Conservation (phyloP, 2,113 vertebrate species). For the Parotia lawesii region DNA sequence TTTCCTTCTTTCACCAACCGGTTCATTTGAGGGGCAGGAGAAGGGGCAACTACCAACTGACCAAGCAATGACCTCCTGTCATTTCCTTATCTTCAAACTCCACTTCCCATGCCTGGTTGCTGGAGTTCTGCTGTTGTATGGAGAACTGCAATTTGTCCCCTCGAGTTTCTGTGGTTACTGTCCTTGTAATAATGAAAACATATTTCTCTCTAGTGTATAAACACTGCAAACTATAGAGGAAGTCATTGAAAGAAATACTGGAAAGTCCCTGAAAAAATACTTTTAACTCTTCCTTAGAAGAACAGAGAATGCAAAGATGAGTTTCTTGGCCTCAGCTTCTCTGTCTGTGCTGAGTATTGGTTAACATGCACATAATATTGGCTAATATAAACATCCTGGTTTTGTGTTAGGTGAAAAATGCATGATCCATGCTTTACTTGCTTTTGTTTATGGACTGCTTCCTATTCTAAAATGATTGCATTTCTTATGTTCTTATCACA, state of each 20-base stretch:
- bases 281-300: not conserved
- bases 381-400: not conserved
- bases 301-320: not conserved
- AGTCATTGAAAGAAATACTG: not conserved
- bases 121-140: not conserved
- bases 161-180: accelerated
- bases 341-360: not conserved
- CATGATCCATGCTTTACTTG: not conserved
- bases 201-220: not conserved
- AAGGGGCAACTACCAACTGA: not conserved
- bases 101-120: not conserved
- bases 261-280: constrained; percentile 33
- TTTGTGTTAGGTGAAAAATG: not conserved
- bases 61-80: not conserved
- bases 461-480: not conserved
- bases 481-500: not conserved
- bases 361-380: not conserved
- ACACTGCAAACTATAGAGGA: not conserved
- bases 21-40: not conserved
- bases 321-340: not conserved
- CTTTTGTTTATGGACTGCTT: not conserved
- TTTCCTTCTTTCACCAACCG: not conserved
- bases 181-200: not conserved
- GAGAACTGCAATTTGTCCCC: not conserved
- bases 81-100: not conserved